These are phyloP conservation scores for Saguinus oedipus DNA, from an alignment of 2,797 vertebrate species.

Conservation along the genomic window DNA sequence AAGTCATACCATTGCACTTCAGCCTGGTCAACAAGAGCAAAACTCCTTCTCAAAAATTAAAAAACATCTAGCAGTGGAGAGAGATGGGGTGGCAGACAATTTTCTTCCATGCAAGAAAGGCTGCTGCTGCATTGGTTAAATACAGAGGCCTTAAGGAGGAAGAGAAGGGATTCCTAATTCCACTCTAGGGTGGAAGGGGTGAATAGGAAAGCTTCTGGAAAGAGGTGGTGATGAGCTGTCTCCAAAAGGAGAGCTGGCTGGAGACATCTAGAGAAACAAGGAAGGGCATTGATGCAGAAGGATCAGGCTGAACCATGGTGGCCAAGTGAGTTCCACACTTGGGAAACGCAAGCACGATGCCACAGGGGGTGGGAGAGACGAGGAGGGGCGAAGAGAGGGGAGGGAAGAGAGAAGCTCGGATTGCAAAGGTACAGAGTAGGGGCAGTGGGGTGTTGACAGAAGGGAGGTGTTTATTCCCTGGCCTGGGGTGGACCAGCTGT, in stretches of 20 bases:
- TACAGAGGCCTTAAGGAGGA: background rate
- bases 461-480: background rate
- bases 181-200: too few relatives aligned
- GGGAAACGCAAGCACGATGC: background rate
- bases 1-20: background rate
- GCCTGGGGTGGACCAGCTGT: background rate
- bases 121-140: background rate
- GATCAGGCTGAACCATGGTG: background rate
- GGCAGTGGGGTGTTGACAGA: background rate
- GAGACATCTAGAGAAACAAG: background rate
- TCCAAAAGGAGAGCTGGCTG: background rate
- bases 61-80: background rate
- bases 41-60: background rate
- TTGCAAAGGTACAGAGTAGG: background rate
- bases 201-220: background rate
- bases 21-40: background rate
- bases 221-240: background rate
- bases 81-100: accelerated
- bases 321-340: background rate
- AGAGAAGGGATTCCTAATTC: background rate
- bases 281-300: background rate
- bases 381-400: background rate
- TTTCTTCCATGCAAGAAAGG: background rate
- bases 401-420: too few relatives aligned
- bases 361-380: background rate